phyloP scores from a whole-genome alignment of 2,888 invertebrate genomes.

The Ormyrus rosae region DNA sequence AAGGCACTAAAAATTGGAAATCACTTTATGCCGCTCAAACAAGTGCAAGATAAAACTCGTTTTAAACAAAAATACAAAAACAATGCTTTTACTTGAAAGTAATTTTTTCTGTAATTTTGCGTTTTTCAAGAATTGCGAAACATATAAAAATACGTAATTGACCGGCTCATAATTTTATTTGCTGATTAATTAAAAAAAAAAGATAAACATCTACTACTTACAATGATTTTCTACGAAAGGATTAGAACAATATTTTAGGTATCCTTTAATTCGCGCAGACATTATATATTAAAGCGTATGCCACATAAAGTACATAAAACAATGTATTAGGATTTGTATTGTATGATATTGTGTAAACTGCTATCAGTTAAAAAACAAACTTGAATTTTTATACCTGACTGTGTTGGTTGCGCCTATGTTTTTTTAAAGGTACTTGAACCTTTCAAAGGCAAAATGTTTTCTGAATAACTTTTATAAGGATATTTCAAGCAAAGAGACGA shows the following conservation, averaged over 20 bases:
- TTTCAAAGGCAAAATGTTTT: conserved; percentile 28
- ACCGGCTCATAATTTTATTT: background rate
- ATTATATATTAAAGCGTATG: background rate
- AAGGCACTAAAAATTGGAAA: conserved; percentile 30
- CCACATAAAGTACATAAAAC: background rate
- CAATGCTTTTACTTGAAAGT: conserved; percentile 15
- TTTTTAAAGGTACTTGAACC: conserved; percentile 42
- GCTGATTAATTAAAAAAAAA: background rate
- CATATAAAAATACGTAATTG: background rate
- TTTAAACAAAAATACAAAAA: conserved; percentile 12
- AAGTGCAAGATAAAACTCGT: conserved; percentile 18
- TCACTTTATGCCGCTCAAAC: background rate
- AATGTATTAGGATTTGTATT: background rate
- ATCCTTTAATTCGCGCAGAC: background rate
- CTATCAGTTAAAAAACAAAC: conserved; percentile 18
- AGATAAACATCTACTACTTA: no score
- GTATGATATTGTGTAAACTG: background rate
- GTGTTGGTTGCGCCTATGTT: conserved; percentile 59
- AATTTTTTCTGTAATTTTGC: conserved; percentile 39
- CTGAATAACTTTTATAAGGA: conserved; percentile 44
- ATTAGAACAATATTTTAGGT: conserved; percentile 11
- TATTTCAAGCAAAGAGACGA: conserved; percentile 35
- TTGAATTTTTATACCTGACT: conserved; percentile 44
- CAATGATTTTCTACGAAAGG: background rate
- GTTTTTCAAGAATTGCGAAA: conserved; percentile 3